Conservation (phyloP, 2,888 invertebrate species). For the Myathropa florea region DNA sequence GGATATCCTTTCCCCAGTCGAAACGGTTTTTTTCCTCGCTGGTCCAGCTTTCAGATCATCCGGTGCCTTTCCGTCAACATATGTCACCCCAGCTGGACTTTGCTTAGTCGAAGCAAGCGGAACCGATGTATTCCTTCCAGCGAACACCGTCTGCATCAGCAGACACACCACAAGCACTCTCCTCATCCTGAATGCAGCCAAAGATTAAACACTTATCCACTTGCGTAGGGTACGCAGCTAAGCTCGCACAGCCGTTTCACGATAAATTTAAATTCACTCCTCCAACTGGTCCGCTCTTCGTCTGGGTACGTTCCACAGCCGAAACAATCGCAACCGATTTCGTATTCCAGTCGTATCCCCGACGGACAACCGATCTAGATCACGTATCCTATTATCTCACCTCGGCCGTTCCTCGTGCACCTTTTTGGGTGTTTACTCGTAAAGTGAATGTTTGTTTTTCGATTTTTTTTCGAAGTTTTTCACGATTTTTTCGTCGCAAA, state of each 20-base stretch:
- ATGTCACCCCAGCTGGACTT: slow-evolving; percentile 83
- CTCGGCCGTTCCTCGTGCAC: slow-evolving; percentile 71
- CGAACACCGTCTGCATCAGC: slow-evolving; percentile 48
- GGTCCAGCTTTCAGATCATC: slow-evolving; percentile 76
- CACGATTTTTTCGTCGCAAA: slow-evolving; percentile 56
- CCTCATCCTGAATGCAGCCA: slow-evolving; percentile 74
- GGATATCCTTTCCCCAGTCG: slow-evolving; percentile 13
- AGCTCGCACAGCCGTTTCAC: slow-evolving; percentile 14
- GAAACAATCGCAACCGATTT: slow-evolving; percentile 21
- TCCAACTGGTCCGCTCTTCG: background rate
- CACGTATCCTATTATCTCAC: slow-evolving; percentile 70
- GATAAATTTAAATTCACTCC: slow-evolving; percentile 27
- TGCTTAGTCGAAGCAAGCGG: slow-evolving; percentile 75
- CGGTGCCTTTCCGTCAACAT: slow-evolving; percentile 79
- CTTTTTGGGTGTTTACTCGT: slow-evolving; percentile 69
- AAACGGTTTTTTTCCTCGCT: slow-evolving; percentile 13
- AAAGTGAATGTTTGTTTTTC: slow-evolving; percentile 73
- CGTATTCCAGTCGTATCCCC: slow-evolving; percentile 52
- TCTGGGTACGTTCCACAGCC: background rate
- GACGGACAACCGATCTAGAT: slow-evolving; percentile 50
- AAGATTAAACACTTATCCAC: slow-evolving; percentile 48
- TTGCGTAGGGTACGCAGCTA: slow-evolving; percentile 15
- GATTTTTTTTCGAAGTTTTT: background rate
- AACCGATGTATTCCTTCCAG: slow-evolving; percentile 76
- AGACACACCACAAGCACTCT: slow-evolving; percentile 72